Percentiles rank a stretch among this genome's conserved stretches.
These are phyloP conservation scores for Microtus ochrogaster DNA, from an alignment of 2,113 vertebrate species.

Conservation along the genomic window DNA sequence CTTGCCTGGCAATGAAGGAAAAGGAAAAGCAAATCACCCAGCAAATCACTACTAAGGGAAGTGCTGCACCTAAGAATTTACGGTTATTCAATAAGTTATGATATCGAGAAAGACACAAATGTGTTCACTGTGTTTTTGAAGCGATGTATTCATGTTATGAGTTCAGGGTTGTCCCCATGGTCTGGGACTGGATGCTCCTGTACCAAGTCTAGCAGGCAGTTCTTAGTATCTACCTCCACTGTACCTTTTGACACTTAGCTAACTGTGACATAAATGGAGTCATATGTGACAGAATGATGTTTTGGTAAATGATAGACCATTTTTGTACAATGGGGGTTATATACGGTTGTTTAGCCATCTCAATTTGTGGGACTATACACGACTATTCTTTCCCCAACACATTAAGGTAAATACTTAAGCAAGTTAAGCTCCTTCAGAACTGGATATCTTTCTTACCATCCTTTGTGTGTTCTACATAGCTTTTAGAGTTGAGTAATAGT, in stretches of 20 bases:
- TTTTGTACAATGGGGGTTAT: background rate
- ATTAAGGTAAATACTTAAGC: background rate
- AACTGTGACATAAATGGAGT: background rate
- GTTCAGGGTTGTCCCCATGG: background rate
- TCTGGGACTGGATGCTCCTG: background rate
- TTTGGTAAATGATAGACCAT: background rate
- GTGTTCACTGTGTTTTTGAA: background rate
- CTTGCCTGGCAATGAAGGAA: background rate
- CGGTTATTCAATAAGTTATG: background rate
- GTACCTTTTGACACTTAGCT: background rate
- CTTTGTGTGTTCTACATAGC: background rate
- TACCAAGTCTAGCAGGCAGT: background rate
- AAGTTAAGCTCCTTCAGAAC: slow-evolving; percentile 4
- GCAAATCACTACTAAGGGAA: background rate
- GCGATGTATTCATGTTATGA: background rate
- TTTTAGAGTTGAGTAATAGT: background rate
- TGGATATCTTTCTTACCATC: background rate
- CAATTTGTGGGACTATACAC: background rate
- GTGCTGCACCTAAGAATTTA: background rate
- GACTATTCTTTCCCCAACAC: background rate
- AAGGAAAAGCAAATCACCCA: background rate
- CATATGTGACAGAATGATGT: background rate
- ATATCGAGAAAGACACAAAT: background rate
- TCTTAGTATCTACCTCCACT: background rate
- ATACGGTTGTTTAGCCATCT: background rate